Evolutionary conservation across 2,113 vertebrate species (phyloP).

Genomic region (Lycaon pictus): DNA sequence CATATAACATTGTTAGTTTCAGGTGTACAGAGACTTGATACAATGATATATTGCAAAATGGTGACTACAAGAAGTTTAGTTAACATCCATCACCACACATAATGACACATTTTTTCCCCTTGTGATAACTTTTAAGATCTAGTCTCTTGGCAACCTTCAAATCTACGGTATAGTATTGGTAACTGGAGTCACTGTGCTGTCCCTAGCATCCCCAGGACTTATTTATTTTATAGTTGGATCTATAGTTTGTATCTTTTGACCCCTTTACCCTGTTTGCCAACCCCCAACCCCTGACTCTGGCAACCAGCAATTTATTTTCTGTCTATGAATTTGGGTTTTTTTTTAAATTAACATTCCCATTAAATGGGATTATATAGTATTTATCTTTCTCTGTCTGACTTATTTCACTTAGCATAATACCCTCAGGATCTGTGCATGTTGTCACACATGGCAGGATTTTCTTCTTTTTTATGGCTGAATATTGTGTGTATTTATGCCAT

Average conservation of each 20-base stretch:
- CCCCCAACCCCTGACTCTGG: too few species aligned
- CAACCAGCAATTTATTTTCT: background rate
- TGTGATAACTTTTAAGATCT: background rate
- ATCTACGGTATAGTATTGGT: background rate
- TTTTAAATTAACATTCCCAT: background rate
- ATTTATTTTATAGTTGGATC: background rate
- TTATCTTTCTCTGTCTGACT: background rate
- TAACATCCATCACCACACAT: background rate
- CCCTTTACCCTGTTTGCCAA: background rate
- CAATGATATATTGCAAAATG: background rate
- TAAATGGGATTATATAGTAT: background rate
- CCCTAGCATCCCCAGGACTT: background rate
- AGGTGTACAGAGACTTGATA: background rate
- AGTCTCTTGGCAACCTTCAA: background rate
- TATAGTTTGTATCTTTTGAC: background rate
- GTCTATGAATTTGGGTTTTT: background rate
- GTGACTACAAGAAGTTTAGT: background rate
- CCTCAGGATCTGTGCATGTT: background rate
- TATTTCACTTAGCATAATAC: background rate
- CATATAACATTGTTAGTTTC: background rate
- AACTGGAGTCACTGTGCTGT: background rate
- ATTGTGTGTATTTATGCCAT: background rate
- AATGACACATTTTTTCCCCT: background rate
- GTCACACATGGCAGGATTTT: background rate
- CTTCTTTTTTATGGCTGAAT: background rate